Evolutionary conservation across 2,113 vertebrate genomes (phyloP).

Genomic region (Corythornis vintsioides): DNA sequence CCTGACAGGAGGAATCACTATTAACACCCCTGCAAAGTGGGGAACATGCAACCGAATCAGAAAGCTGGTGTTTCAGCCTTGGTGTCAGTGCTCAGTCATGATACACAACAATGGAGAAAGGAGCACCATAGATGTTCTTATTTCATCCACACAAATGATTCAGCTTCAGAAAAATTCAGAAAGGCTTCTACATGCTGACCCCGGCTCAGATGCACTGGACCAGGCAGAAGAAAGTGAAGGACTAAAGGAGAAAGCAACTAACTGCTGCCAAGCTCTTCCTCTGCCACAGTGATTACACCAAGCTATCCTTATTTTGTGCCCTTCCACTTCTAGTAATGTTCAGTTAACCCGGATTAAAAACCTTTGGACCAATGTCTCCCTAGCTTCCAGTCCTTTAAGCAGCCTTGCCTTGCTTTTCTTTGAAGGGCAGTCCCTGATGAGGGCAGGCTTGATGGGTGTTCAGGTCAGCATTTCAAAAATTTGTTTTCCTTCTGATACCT

Average conservation of each 20-base stretch:
- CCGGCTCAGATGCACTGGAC: background rate
- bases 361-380: background rate
- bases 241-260: background rate
- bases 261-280: background rate
- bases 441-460: background rate
- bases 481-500: background rate
- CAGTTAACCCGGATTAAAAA: background rate
- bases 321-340: background rate
- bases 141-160: constrained; percentile 9
- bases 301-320: background rate
- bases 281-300: background rate
- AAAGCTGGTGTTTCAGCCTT: background rate
- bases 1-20: background rate
- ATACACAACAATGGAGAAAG: background rate
- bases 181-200: background rate
- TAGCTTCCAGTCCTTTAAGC: background rate
- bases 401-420: background rate
- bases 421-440: background rate
- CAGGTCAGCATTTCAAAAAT: background rate
- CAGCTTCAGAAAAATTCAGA: background rate
- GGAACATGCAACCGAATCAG: background rate
- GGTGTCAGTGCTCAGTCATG: background rate
- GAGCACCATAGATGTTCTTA: background rate
- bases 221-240: background rate
- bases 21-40: background rate